A percentile compares a stretch with the other conserved stretches of the same genome.
phyloP scores from a whole-genome alignment of 2,113 vertebrate genomes.

The Thalassarche chlororhynchos region DNA sequence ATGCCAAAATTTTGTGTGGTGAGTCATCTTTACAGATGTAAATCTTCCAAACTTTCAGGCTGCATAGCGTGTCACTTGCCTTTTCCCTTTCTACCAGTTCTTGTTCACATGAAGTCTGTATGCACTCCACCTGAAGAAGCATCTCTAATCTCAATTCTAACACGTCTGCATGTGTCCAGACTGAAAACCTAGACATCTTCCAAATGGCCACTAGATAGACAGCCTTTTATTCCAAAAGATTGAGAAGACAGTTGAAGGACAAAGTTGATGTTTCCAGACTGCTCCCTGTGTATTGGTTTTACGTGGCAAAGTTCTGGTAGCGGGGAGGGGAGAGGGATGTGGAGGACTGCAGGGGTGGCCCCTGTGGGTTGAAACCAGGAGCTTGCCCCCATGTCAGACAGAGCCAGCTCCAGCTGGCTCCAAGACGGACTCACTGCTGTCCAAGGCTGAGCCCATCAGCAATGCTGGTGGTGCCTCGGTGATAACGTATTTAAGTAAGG shows the following conservation, averaged over 20 bases:
- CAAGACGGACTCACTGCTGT: not conserved
- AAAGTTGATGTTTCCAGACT: not conserved
- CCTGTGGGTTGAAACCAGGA: no score
- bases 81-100: not conserved
- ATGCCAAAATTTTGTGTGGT: not conserved
- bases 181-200: not conserved
- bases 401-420: not conserved
- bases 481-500: not conserved
- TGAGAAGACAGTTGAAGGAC: not conserved
- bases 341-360: not conserved
- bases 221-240: not conserved
- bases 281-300: not conserved
- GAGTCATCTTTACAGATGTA: not conserved
- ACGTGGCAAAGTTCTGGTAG: not conserved
- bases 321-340: accelerated
- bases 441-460: not conserved
- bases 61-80: not conserved
- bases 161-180: not conserved
- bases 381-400: not conserved
- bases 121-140: not conserved
- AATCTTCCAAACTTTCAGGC: not conserved
- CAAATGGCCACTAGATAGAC: not conserved
- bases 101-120: not conserved
- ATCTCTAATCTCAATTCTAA: not conserved
- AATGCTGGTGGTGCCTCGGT: not conserved